Evolutionary conservation across 2,888 invertebrate genomes (phyloP), one percentile per base, ranked within the genome.

Genomic region (Lepidocyrtinus sp.): DNA sequence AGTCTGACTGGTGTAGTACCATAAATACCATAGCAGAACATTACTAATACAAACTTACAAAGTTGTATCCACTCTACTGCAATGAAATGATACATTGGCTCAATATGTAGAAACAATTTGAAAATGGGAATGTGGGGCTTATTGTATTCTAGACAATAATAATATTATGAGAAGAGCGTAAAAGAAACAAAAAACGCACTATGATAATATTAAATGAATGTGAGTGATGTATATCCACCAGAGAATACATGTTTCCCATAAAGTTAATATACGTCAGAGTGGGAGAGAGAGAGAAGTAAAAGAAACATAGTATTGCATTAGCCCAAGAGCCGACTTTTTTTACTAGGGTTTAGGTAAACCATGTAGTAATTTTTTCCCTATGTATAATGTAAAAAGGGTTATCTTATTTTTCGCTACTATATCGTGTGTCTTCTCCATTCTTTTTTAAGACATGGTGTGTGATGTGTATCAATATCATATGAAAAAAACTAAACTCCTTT

Each of bases 371-470:
- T 55, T 55, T 55, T 55, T 55, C n/a, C 17, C 15, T 55, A n/a
- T 55, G 55, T 15, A 55, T n/a, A 15, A 55, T 55, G 17, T 55
- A 55, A 55, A 55, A 55, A 55, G 55, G 55, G n/a, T 12, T 36
- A 36, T 36, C n/a, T 55, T 55, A n/a, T n/a, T 55, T n/a, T 3
- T 55, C 55, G 36, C 12, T 55, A n/a, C 17, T 55, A 9, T 55
- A n/a, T n/a, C n/a, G n/a, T n/a, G n/a, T 55, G 55, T 55, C 55
- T 55, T 55, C 55, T 55, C 55, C 55, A 55, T 55, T n/a, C 55
- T 55, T n/a, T 55, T 55, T 17, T 55, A 55, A 7, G 5, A 12
- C 12, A 55, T 7, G 55, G 2, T 2, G 17, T n/a, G 55, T 7
- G 55, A 55, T 55, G 55, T 55, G 55, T 55, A 55, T 55, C 55